phyloP scores from a whole-genome alignment of 2,113 vertebrate genomes.

The Macroglossus sobrinus region DNA sequence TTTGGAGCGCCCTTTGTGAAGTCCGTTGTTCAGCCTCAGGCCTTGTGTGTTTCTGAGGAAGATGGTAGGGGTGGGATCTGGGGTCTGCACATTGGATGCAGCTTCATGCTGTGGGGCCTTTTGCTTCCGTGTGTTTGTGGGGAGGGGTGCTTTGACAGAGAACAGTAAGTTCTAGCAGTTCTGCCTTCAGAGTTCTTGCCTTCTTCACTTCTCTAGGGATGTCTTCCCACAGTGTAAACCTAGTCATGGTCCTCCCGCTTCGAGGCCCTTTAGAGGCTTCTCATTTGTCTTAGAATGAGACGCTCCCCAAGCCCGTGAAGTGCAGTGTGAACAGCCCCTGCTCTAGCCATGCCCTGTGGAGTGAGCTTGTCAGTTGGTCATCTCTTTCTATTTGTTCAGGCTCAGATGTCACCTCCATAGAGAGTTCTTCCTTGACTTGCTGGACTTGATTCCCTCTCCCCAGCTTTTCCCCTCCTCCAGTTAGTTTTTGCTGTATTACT shows the following conservation, averaged over 20 bases:
- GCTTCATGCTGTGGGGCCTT: accelerated
- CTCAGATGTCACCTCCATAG: not conserved
- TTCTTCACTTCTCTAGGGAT: not conserved
- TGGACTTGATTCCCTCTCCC: not conserved
- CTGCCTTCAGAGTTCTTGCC: not conserved
- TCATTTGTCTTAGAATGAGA: not conserved
- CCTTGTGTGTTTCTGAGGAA: not conserved
- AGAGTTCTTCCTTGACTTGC: not conserved
- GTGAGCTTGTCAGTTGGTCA: no score
- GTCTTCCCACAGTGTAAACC: not conserved
- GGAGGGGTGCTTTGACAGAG: not conserved
- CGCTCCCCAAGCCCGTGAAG: not conserved
- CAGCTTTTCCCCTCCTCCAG: no score
- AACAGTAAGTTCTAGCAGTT: not conserved
- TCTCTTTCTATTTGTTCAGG: not conserved
- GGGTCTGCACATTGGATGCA: no score
- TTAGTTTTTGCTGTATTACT: not conserved
- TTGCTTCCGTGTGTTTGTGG: not conserved
- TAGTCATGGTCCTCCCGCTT: not conserved
- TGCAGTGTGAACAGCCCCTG: not conserved
- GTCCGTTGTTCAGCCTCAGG: not conserved
- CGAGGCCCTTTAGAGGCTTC: not conserved
- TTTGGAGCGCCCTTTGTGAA: not conserved
- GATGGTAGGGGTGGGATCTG: no score
- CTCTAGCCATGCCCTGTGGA: not conserved